Percentiles rank a stretch among this genome's conserved stretches.
Conservation (phyloP, 2,797 vertebrate genomes). For the Spinus pinus region DNA sequence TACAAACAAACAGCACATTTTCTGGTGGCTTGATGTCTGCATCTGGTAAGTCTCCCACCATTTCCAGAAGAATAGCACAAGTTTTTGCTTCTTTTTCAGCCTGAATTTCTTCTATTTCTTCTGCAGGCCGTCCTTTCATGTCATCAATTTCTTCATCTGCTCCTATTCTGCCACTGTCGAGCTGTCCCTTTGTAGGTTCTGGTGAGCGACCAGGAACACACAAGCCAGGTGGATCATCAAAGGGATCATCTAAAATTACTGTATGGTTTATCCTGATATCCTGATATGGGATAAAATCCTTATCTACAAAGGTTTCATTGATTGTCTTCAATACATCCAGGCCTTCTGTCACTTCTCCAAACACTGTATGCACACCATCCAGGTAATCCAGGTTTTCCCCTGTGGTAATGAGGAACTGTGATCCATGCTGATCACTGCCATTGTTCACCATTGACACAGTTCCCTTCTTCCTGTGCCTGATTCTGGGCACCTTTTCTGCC, state of each 20-base stretch:
- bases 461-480: background rate
- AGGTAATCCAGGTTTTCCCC: conserved; percentile 93
- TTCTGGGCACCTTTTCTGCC: background rate
- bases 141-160: conserved; percentile 93
- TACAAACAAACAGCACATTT: conserved; percentile 93
- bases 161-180: conserved; percentile 94
- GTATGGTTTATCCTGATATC: conserved; percentile 98
- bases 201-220: conserved; percentile 89
- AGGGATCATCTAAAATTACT: conserved; percentile 93
- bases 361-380: conserved; percentile 93
- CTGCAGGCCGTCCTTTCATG: conserved; percentile 81
- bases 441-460: background rate
- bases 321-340: conserved; percentile 90
- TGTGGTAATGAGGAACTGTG: conserved; percentile 91
- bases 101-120: conserved; percentile 89
- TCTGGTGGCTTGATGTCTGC: conserved; percentile 92
- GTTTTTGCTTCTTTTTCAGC: conserved; percentile 95
- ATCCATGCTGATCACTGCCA: background rate
- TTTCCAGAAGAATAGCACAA: conserved; percentile 92
- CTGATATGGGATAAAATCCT: conserved; percentile 92
- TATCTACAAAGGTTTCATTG: conserved; percentile 93
- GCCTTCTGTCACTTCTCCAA: conserved; percentile 95
- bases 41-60: conserved; percentile 95
- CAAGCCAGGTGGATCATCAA: conserved; percentile 89
- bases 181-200: conserved; percentile 90